A percentile compares a stretch with the other conserved stretches of the same genome.
phyloP scores from a whole-genome alignment of 2,797 vertebrate genomes.

The Pseudochaenichthys georgianus region DNA sequence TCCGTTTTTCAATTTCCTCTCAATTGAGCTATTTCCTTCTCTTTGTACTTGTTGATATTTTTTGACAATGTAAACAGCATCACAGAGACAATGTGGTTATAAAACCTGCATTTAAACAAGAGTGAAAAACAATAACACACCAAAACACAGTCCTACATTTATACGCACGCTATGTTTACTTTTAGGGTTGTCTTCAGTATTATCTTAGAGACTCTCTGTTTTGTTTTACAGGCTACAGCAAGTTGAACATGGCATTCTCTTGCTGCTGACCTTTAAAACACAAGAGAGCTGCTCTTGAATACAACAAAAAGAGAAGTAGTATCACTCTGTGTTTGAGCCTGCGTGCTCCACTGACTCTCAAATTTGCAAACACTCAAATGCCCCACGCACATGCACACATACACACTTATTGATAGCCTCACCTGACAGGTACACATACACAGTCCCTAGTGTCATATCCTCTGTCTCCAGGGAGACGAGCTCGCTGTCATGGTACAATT shows the following conservation, averaged over 20 bases:
- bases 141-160: not conserved
- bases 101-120: conserved; percentile 10
- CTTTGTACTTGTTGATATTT: conserved; percentile 15
- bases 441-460: conserved; percentile 74
- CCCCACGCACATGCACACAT: conserved; percentile 44
- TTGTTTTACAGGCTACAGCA: conserved; percentile 47
- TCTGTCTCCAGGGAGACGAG: conserved; percentile 86
- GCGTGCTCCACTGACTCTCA: conserved; percentile 67
- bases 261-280: conserved; percentile 73
- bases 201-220: conserved; percentile 37
- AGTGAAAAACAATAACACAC: conserved; percentile 6
- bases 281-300: conserved; percentile 47
- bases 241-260: conserved; percentile 59
- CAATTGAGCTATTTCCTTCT: not conserved
- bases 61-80: conserved; percentile 79
- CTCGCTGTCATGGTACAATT: conserved; percentile 88
- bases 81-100: conserved; percentile 63
- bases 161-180: conserved; percentile 6
- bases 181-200: conserved; percentile 14
- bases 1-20: no score
- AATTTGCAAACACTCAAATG: conserved; percentile 69
- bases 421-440: conserved; percentile 60
- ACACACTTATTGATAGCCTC: conserved; percentile 44
- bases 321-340: conserved; percentile 52
- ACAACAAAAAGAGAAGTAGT: conserved; percentile 39